phyloP scores from a whole-genome alignment of 2,113 vertebrate species.

The Rhabdomys dilectus region DNA sequence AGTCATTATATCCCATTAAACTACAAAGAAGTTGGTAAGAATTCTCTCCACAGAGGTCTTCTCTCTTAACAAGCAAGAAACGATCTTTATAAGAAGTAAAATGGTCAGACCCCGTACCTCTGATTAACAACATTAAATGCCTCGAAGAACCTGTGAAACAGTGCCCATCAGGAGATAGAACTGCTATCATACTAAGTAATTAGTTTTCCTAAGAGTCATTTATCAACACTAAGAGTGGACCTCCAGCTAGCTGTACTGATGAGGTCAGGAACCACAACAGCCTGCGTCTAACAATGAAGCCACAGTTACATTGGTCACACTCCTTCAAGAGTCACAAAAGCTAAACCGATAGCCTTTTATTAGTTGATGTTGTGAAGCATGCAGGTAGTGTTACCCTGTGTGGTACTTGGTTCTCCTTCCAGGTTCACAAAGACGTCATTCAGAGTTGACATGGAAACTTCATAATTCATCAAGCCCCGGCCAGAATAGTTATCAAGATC shows the following conservation, averaged over 20 bases:
- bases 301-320: not conserved
- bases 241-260: not conserved
- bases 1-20: not conserved
- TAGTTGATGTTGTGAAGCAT: not conserved
- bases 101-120: not conserved
- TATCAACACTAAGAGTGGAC: not conserved
- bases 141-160: not conserved
- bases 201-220: not conserved
- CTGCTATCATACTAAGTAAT: not conserved
- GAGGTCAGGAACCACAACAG: not conserved
- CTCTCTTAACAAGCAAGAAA: not conserved
- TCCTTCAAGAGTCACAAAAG: not conserved
- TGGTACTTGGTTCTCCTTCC: constrained; percentile 87
- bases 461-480: constrained; percentile 90
- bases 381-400: constrained; percentile 86
- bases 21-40: not conserved
- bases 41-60: not conserved
- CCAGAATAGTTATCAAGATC: constrained; percentile 88
- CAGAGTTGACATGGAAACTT: constrained; percentile 94
- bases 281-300: not conserved
- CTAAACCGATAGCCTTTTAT: not conserved
- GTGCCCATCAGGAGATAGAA: not conserved
- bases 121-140: not conserved
- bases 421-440: constrained; percentile 95
- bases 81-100: not conserved